Base-by-base conservation (phyloP, 2,888 invertebrate species). In the Rhyacophila evoluta region DNA sequence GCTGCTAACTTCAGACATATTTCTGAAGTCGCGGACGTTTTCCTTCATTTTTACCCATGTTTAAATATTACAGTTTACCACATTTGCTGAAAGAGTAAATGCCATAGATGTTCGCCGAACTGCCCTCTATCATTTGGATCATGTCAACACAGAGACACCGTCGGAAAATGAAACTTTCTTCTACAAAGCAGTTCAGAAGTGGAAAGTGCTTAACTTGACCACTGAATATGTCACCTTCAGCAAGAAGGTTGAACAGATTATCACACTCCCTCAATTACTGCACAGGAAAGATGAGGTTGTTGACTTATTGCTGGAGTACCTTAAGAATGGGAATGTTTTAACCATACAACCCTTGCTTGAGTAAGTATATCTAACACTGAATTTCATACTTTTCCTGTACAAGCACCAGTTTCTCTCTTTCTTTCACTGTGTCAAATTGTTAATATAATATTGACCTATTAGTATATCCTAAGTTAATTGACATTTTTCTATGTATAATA, bases 131-230 rank as follows among this genome's bases (percentile, higher is more conserved):
- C 94, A 94, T 84, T 93, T 98, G 72, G 92, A 92, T 29, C 95
- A 96, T 86, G 92, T 91, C 82, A 93, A 96, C 86, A 92, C 94
- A 76, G 91, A 92, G 82, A 90, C 92, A 8, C 92, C 93, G 5
- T 94, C 93, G 83, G 93, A 93, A 74, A 88, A 91, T 73, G 93
- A 93, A 84, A 95, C 97, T 0, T 94, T 93, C 85, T 97, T 98
- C 86, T 91, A 93, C 84, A 92, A 96, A 86, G 92, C 95, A 0
- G 86, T 98, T 25, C 92, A 93, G 82, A 98, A 98, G 90, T 98
- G 98, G 97, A 92, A 93, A 84, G 95, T 94, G 1, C 91, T 98
- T 25, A 98, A 98, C 87, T 91, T 96, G 81, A 95, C 97, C 0
- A 93, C 95, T 83, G 94, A 94, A 84, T 98, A 94, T 86, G 92